Percentiles rank a stretch among this genome's conserved stretches.
These are phyloP conservation scores for Daboia siamensis DNA, from an alignment of 2,113 vertebrate species.

Conservation along the genomic window DNA sequence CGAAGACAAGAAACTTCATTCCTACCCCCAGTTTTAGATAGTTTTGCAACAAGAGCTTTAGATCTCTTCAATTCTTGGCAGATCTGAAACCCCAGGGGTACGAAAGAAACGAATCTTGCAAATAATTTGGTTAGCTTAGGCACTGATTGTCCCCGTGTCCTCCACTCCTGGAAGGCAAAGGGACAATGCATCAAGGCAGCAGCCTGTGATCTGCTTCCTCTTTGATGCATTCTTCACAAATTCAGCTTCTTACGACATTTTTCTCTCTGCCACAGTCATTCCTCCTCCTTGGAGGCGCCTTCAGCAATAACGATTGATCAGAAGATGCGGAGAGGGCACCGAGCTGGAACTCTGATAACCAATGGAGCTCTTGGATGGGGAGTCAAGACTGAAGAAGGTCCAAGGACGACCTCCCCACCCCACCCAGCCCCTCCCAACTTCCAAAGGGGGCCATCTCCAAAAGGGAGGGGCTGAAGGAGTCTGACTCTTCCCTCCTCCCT, in stretches of 20 bases:
- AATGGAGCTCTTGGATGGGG: not conserved
- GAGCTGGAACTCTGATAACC: not conserved
- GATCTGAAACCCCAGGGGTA: not conserved
- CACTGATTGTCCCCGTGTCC: not conserved
- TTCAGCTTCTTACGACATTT: no score
- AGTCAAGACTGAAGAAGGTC: not conserved
- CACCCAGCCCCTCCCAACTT: not conserved
- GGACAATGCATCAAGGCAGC: not conserved
- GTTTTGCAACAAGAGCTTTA: not conserved
- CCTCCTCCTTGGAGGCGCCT: no score
- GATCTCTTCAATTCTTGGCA: not conserved
- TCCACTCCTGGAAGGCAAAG: not conserved
- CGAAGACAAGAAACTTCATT: not conserved
- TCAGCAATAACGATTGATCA: not conserved
- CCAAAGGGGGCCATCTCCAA: not conserved
- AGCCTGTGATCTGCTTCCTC: not conserved
- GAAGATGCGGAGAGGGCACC: not conserved
- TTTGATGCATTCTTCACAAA: constrained; percentile 10
- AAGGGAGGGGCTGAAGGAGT: not conserved
- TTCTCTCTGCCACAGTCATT: not conserved
- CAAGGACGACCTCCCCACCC: not conserved
- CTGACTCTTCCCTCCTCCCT: not conserved
- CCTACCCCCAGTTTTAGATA: not conserved
- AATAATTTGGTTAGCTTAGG: not conserved
- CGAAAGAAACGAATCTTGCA: not conserved